Conservation (phyloP, 2,113 vertebrate genomes). For the Sula dactylatra region DNA sequence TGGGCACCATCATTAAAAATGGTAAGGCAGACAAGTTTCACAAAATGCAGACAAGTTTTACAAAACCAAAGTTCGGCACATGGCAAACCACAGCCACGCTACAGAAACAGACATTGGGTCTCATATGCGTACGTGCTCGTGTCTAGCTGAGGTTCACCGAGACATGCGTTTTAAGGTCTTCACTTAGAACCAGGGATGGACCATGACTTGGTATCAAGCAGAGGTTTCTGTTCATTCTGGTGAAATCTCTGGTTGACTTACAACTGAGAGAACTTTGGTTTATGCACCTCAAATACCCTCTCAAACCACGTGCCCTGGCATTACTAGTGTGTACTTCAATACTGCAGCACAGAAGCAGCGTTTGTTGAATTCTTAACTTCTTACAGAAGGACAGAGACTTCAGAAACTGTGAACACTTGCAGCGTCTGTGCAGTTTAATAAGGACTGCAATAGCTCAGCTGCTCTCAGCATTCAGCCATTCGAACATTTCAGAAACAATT, state of each 20-base stretch:
- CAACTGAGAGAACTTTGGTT: not conserved
- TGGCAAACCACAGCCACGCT: not conserved
- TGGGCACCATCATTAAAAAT: not conserved
- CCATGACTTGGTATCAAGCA: not conserved
- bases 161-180: not conserved
- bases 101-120: not conserved
- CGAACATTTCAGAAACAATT: not conserved
- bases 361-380: not conserved
- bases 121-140: accelerated
- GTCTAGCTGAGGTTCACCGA: not conserved
- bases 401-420: not conserved
- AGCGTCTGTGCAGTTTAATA: not conserved
- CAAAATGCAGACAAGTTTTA: not conserved
- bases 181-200: not conserved
- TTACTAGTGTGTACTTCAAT: not conserved
- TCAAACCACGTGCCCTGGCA: not conserved
- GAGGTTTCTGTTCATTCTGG: not conserved
- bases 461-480: not conserved
- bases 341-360: not conserved
- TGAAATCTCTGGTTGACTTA: not conserved
- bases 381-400: not conserved
- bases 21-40: not conserved
- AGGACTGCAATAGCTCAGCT: not conserved
- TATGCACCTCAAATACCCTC: not conserved
- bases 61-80: not conserved